Evolutionary conservation across 2,113 vertebrate genomes (phyloP).

Genomic region (Coregonus clupeaformis): DNA sequence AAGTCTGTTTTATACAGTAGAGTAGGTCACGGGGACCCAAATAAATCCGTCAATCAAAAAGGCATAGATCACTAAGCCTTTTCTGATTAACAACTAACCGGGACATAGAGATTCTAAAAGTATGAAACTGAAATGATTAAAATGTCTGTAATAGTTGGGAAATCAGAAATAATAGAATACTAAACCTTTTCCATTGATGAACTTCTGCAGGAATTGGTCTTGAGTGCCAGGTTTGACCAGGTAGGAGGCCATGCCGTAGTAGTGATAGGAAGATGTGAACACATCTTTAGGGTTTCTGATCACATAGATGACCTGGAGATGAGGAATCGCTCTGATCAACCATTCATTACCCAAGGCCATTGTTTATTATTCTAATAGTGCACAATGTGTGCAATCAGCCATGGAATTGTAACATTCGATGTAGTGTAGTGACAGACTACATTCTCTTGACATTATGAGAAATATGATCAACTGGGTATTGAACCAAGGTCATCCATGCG

Average conservation of each 20-base stretch:
- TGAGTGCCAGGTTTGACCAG: constrained; percentile 62
- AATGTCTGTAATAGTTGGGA: background rate
- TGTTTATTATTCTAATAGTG: no score
- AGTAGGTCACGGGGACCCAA: background rate
- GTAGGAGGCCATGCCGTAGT: constrained; percentile 50
- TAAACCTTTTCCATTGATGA: constrained; percentile 69
- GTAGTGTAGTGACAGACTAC: no score
- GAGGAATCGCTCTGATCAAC: background rate
- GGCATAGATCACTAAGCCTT: no score
- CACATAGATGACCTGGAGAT: constrained; percentile 67
- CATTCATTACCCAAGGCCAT: background rate
- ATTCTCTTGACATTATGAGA: no score
- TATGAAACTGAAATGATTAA: background rate
- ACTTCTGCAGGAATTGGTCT: constrained; percentile 68
- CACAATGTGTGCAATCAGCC: no score
- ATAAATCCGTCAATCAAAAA: background rate
- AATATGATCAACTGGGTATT: no score
- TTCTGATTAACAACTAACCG: no score
- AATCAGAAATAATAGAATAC: background rate
- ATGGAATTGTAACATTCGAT: no score
- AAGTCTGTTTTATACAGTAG: no score
- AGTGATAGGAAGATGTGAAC: constrained; percentile 70
- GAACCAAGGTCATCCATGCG: no score
- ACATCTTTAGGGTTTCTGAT: constrained; percentile 74
- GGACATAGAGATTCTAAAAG: no score